phyloP scores from a whole-genome alignment of 2,797 vertebrate species.

The Forpus xanthops region DNA sequence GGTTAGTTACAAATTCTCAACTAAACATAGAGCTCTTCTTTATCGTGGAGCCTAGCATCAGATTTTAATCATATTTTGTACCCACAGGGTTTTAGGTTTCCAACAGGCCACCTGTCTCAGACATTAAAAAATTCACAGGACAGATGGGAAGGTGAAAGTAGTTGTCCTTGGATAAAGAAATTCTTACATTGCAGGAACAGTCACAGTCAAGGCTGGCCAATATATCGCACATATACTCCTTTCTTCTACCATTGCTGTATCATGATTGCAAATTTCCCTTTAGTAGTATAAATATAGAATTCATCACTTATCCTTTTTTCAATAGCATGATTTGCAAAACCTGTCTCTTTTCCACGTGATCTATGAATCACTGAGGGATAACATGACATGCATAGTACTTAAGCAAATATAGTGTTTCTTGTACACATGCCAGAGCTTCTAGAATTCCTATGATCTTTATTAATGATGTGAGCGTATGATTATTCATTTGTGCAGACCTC shows the following conservation, averaged over 20 bases:
- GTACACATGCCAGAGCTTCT: not conserved
- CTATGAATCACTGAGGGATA: conserved; percentile 32
- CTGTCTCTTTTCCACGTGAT: conserved; percentile 53
- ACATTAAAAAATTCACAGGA: conserved; percentile 86
- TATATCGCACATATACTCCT: conserved; percentile 62
- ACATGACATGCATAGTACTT: conserved; percentile 35
- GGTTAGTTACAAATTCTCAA: conserved; percentile 73
- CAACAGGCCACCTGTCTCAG: conserved; percentile 88
- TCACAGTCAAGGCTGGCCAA: conserved; percentile 71
- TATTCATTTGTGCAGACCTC: conserved; percentile 48
- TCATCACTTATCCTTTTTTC: conserved; percentile 57
- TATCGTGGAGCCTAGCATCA: conserved; percentile 79
- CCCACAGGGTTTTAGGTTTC: conserved; percentile 84
- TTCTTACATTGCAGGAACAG: conserved; percentile 72
- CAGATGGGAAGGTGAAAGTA: conserved; percentile 89
- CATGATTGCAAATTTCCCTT: conserved; percentile 61
- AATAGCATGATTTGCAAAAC: conserved; percentile 28
- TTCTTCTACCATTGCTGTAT: conserved; percentile 60
- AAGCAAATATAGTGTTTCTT: not conserved
- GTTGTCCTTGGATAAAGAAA: conserved; percentile 87
- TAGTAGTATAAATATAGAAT: conserved; percentile 65
- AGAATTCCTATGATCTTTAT: conserved; percentile 1
- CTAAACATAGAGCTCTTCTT: conserved; percentile 76
- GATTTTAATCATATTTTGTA: conserved; percentile 89
- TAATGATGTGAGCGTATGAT: not conserved